These are phyloP conservation scores for Quadroppia sp. DNA, from an alignment of 2,888 invertebrate genomes.

Conservation along the genomic window DNA sequence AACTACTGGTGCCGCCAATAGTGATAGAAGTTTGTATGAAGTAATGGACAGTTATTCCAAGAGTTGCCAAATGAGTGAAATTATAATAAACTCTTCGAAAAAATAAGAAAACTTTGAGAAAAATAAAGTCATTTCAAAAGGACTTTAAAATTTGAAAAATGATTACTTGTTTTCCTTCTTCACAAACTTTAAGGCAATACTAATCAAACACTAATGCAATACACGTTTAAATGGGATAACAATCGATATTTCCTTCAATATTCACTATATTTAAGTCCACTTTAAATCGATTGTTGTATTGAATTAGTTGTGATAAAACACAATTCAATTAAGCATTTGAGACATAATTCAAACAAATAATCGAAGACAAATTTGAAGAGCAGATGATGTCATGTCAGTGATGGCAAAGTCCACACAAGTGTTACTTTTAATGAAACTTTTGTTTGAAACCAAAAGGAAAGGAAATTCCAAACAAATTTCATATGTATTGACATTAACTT, in stretches of 20 bases:
- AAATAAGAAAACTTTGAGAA: neutral
- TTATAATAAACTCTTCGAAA: neutral
- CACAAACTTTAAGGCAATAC: conserved; percentile 2
- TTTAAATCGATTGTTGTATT: too few species aligned
- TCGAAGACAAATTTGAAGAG: too few species aligned
- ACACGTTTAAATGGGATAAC: neutral
- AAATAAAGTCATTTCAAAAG: neutral
- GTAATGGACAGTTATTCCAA: neutral
- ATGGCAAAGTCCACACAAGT: neutral
- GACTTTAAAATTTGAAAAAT: neutral
- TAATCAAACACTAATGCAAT: too few species aligned
- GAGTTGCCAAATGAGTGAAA: conserved; percentile 10
- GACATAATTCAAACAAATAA: too few species aligned
- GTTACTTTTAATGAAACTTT: neutral
- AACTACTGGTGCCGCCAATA: neutral
- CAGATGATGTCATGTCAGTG: conserved; percentile 10
- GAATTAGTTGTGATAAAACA: too few species aligned
- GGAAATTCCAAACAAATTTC: conserved; percentile 23
- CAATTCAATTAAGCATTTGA: too few species aligned
- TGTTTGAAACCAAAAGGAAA: too few species aligned
- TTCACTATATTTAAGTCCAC: too few species aligned
- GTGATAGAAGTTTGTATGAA: neutral
- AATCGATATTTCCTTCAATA: conserved; percentile 9
- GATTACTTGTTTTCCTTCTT: conserved; percentile 17
- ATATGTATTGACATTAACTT: too few species aligned